Evolutionary conservation across 2,888 invertebrate genomes (phyloP).

Genomic region (Aporophyla nigra): DNA sequence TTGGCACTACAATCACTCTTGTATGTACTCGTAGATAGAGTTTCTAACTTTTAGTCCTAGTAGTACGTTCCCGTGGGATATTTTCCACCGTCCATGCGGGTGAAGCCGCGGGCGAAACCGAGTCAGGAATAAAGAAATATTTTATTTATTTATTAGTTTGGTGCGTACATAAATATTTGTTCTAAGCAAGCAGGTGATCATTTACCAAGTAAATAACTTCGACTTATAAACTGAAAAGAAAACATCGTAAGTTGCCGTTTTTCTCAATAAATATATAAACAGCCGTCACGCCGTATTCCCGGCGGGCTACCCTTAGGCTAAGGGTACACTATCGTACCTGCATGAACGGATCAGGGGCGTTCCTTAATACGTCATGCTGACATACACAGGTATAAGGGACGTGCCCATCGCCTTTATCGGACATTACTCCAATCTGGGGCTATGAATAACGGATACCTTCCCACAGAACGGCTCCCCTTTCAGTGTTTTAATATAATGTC

Average conservation of each 20-base stretch:
- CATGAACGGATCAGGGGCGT: neutral
- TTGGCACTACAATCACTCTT: too few species aligned
- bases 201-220: slow-evolving; percentile 7
- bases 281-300: slow-evolving; percentile 32
- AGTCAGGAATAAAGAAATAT: neutral
- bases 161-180: slow-evolving; percentile 8
- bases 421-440: slow-evolving; percentile 26
- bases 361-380: slow-evolving; percentile 29
- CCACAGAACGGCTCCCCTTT: neutral
- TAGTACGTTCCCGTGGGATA: too few species aligned
- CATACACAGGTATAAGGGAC: slow-evolving; percentile 17
- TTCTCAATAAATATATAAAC: slow-evolving; percentile 40
- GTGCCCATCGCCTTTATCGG: slow-evolving; percentile 18
- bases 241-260: slow-evolving; percentile 25
- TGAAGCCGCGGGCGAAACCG: too few species aligned
- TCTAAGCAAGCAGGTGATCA: neutral
- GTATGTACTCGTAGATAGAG: too few species aligned
- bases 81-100: too few species aligned
- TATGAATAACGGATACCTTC: slow-evolving; percentile 10
- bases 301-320: neutral
- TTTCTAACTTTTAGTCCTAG: too few species aligned
- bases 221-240: slow-evolving; percentile 24
- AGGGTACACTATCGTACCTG: slow-evolving; percentile 14
- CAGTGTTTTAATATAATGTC: neutral
- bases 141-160: neutral